These are phyloP conservation scores for Stictocephala bisonia DNA, from an alignment of 2,888 invertebrate species.

Conservation along the genomic window DNA sequence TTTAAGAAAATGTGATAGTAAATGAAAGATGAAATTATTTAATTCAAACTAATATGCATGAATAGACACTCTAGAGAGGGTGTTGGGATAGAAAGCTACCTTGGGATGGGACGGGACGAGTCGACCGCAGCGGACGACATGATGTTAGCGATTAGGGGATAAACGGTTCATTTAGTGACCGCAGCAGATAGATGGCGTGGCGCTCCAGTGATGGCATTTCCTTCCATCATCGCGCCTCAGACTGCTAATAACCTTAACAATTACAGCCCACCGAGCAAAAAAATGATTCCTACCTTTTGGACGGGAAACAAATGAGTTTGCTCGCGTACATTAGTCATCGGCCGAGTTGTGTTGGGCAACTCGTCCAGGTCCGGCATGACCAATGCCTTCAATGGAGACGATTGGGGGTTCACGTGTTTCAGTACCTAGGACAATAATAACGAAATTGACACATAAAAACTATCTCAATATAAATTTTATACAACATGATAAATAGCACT, in stretches of 20 bases:
- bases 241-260: constrained; percentile 42
- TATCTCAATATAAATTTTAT: too few species aligned
- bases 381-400: neutral
- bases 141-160: constrained; percentile 15
- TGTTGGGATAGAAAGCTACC: too few species aligned
- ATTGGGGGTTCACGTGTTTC: too few species aligned
- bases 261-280: constrained; percentile 43
- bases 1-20: too few species aligned
- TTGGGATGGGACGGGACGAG: too few species aligned
- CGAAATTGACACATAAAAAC: too few species aligned
- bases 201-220: constrained; percentile 41
- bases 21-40: too few species aligned
- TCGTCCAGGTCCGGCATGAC: neutral
- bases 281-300: constrained; percentile 40
- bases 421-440: too few species aligned
- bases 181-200: constrained; percentile 30
- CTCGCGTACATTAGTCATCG: constrained; percentile 32
- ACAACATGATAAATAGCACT: too few species aligned
- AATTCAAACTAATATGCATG: too few species aligned
- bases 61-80: too few species aligned
- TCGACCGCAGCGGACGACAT: too few species aligned
- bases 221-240: constrained; percentile 35
- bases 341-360: constrained; percentile 3
- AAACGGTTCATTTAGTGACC: constrained; percentile 42
- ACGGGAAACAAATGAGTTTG: constrained; percentile 43